These are phyloP conservation scores for Pollenia griseotomentosa DNA, from an alignment of 2,888 invertebrate species.

Conservation along the genomic window DNA sequence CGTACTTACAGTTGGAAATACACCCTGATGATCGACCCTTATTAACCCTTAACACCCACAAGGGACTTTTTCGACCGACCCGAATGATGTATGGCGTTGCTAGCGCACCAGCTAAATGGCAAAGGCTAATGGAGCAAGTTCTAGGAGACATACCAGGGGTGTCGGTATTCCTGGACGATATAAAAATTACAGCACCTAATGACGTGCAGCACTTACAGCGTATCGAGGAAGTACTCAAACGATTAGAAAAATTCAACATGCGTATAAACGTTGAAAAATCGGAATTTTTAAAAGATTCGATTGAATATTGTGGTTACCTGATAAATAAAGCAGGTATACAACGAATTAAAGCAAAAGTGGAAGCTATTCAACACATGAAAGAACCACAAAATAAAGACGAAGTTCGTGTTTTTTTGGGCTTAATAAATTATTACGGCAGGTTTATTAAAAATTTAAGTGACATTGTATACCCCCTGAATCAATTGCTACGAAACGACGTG, in stretches of 20 bases:
- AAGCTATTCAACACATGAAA: constrained; percentile 64
- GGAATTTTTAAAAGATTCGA: constrained; percentile 75
- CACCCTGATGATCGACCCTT: constrained; percentile 74
- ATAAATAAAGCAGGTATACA: constrained; percentile 75
- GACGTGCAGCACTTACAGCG: constrained; percentile 74
- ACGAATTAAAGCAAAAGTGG: constrained; percentile 76
- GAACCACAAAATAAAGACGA: not conserved
- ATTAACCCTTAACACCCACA: constrained; percentile 79
- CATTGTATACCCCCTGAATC: no score
- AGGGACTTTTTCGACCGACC: constrained; percentile 74
- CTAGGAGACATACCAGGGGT: constrained; percentile 76
- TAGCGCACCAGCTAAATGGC: constrained; percentile 78
- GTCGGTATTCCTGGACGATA: constrained; percentile 73
- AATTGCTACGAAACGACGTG: no score
- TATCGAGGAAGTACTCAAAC: constrained; percentile 74
- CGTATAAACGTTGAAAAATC: constrained; percentile 76
- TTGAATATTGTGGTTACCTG: constrained; percentile 74
- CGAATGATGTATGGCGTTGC: constrained; percentile 79
- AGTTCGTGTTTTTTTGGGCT: no score
- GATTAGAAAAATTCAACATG: constrained; percentile 74
- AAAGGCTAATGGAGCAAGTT: constrained; percentile 77
- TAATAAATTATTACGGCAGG: no score
- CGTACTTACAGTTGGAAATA: constrained; percentile 78
- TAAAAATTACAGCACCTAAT: constrained; percentile 72
- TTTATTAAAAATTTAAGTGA: no score